Evolutionary conservation across 2,113 vertebrate genomes (phyloP).

Genomic region (Engystomops pustulosus): DNA sequence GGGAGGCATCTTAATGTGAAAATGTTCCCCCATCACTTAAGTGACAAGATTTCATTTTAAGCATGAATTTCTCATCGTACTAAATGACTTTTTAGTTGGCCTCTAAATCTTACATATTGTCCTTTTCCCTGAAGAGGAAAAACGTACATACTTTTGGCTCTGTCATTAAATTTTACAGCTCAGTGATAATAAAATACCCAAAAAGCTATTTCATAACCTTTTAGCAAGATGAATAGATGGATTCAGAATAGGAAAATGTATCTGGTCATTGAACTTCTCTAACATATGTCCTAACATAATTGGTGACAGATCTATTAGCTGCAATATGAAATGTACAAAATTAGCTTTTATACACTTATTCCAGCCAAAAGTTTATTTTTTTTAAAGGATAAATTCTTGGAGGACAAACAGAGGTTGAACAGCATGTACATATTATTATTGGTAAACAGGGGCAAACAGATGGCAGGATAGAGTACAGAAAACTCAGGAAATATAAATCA

Average conservation of each 20-base stretch:
- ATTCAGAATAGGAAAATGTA: conserved; percentile 67
- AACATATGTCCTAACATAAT: conserved; percentile 65
- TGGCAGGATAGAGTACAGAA: neutral
- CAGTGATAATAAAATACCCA: conserved; percentile 71
- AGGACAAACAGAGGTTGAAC: conserved; percentile 65
- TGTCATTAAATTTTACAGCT: conserved; percentile 72
- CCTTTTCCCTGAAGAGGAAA: conserved; percentile 65
- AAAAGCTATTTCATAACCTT: conserved; percentile 69
- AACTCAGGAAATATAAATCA: neutral
- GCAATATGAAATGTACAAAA: conserved; percentile 59
- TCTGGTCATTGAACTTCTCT: conserved; percentile 62
- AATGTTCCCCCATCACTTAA: conserved; percentile 69
- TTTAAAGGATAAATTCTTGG: conserved; percentile 60
- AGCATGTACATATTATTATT: conserved; percentile 57
- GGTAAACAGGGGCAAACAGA: conserved; percentile 48
- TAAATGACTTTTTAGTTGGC: conserved; percentile 68
- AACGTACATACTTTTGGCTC: conserved; percentile 65
- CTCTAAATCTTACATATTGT: conserved; percentile 70
- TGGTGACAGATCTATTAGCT: conserved; percentile 66
- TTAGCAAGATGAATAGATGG: conserved; percentile 67
- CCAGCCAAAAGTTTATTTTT: conserved; percentile 20
- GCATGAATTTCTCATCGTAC: conserved; percentile 65
- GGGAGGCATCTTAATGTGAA: conserved; percentile 68
- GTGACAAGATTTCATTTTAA: conserved; percentile 66
- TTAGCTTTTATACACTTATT: conserved; percentile 54